Base-by-base conservation (phyloP, 2,888 invertebrate genomes). In the Meiosimyza platycephala region DNA sequence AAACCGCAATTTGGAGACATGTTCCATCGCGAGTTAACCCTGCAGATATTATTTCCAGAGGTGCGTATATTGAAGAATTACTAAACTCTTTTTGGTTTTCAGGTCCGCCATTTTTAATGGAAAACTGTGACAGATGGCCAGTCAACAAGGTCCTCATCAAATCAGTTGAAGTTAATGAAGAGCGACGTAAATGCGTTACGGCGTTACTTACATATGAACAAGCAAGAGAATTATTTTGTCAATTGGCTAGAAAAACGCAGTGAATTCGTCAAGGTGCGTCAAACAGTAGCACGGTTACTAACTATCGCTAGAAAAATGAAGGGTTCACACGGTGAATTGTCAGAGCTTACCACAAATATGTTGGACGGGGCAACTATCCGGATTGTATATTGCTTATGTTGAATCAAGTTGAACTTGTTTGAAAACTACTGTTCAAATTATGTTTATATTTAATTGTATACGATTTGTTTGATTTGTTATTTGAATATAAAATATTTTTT, bases 361-460 rank as follows among this genome's bases (percentile, higher is more conserved):
- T 11, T 66, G 1, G 63, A 72, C 52, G 60, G 57, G 52, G 69
- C 70, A 3, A 13, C 72, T 3, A 22, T 72, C 12, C 62, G 74
- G 5, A 72, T 74, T 65, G n/a, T 67, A 1, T 48, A n/a, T 70
- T 71, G 12, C 75, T 78, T 68, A 57, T 55, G 55, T 55, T 55
- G 55, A n/a, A 55, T 2, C 55, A 55, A 55, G 55, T 3, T 55
- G 13, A n/a, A n/a, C 55, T 55, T 55, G 15, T 15, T 55, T 55
- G 15, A 55, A 16, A 55, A 55, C 15, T 55, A 55, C 55, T 16
- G 15, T 55, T 2, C 55, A 2, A 22, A 22, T 22, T 2, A 22
- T 22, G 22, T 22, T 22, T 22, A 2, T 22, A 22, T 22, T 22
- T 22, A 22, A 22, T 22, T 22, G 22, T 22, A 22, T 22, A 22